Evolutionary conservation across 2,888 invertebrate genomes (phyloP).

Genomic region (Augiades crinisus): DNA sequence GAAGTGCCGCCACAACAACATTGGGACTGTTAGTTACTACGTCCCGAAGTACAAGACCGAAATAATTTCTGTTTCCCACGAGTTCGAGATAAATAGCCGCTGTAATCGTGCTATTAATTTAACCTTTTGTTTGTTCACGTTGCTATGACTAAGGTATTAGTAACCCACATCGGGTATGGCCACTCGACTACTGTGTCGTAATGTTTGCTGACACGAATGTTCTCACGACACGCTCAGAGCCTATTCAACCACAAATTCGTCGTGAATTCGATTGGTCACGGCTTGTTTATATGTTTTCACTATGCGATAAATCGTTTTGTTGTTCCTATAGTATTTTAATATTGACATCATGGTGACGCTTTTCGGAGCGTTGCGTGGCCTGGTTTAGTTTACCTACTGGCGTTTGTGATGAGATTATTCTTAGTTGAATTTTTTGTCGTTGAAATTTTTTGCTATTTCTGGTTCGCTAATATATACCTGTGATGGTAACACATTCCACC

Average conservation of each 20-base stretch:
- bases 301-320: slow-evolving; percentile 5
- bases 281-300: slow-evolving; percentile 41
- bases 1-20: no score
- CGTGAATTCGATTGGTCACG: slow-evolving; percentile 49
- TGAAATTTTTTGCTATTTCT: no score
- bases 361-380: slow-evolving; percentile 7
- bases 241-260: slow-evolving; percentile 46
- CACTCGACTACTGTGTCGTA: slow-evolving; percentile 40
- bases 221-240: slow-evolving; percentile 56
- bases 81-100: slow-evolving; percentile 19
- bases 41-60: slow-evolving; percentile 5
- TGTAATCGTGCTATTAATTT: slow-evolving; percentile 24
- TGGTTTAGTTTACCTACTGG: slow-evolving; percentile 13
- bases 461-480: background rate
- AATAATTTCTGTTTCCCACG: slow-evolving; percentile 25
- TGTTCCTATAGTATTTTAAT: slow-evolving; percentile 7
- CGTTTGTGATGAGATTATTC: slow-evolving; percentile 1
- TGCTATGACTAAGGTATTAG: slow-evolving; percentile 27
- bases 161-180: slow-evolving; percentile 13
- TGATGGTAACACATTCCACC: no score
- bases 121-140: slow-evolving; percentile 19
- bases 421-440: slow-evolving; percentile 11
- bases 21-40: background rate
- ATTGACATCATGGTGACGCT: slow-evolving; percentile 18
- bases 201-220: slow-evolving; percentile 46